Conservation (phyloP, 2,113 vertebrate genomes). For the Aptenodytes patagonicus region DNA sequence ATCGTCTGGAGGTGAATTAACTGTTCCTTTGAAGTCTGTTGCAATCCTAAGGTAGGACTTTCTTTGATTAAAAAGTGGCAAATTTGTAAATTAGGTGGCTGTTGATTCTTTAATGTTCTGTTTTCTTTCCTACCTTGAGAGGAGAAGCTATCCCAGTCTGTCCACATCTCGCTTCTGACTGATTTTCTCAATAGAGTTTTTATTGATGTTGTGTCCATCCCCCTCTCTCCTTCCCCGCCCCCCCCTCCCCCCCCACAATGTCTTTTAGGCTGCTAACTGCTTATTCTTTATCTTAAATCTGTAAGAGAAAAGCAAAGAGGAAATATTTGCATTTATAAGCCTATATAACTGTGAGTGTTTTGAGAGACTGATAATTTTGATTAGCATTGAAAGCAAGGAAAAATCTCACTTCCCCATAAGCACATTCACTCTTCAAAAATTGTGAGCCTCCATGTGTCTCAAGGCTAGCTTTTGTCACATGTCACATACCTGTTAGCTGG, state of each 20-base stretch:
- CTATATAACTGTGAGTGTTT: not conserved
- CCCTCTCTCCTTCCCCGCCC: too few relatives aligned
- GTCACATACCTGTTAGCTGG: not conserved
- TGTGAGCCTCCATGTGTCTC: not conserved
- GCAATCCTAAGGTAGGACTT: not conserved
- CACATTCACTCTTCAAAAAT: not conserved
- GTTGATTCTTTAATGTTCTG: not conserved
- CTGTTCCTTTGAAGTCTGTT: not conserved
- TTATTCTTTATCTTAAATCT: not conserved
- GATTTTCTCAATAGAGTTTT: not conserved
- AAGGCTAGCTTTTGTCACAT: not conserved
- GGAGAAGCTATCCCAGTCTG: not conserved
- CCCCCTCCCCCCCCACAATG: fast-evolving
- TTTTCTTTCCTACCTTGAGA: not conserved
- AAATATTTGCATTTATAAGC: not conserved
- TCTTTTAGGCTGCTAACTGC: not conserved
- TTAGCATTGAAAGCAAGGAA: not conserved
- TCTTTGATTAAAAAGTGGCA: not conserved
- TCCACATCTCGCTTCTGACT: not conserved
- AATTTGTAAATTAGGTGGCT: not conserved
- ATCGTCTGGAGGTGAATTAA: not conserved
- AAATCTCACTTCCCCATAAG: not conserved
- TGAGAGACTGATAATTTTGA: not conserved
- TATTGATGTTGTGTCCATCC: not conserved
- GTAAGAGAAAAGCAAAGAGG: not conserved